phyloP scores from a whole-genome alignment of 2,113 vertebrate species.

The Mesitornis unicolor region DNA sequence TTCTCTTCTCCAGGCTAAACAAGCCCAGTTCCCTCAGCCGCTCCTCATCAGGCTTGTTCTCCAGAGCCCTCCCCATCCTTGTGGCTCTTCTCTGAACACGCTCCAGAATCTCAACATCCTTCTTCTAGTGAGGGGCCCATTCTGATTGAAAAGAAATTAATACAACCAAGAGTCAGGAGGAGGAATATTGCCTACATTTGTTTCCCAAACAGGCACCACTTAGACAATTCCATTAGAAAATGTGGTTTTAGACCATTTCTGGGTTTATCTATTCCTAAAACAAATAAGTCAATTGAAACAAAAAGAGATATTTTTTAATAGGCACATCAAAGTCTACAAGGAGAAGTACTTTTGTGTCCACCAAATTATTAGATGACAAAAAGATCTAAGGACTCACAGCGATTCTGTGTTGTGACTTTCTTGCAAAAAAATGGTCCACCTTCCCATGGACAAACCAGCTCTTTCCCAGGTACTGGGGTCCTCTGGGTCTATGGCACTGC shows the following conservation, averaged over 20 bases:
- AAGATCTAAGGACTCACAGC: not conserved
- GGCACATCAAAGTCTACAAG: not conserved
- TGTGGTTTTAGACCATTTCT: not conserved
- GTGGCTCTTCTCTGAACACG: too few relatives aligned
- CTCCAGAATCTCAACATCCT: too few relatives aligned
- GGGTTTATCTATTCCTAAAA: not conserved
- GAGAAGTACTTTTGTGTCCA: not conserved
- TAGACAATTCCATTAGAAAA: not conserved
- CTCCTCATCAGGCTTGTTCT: too few relatives aligned
- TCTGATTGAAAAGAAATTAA: not conserved
- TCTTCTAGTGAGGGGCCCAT: too few relatives aligned
- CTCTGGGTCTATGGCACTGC: not conserved
- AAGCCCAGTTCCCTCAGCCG: too few relatives aligned
- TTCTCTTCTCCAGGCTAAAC: too few relatives aligned
- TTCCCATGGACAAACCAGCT: not conserved
- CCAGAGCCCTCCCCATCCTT: too few relatives aligned
- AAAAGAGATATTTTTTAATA: not conserved
- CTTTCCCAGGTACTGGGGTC: not conserved
- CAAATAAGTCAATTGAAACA: not conserved
- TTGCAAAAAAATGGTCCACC: not conserved
- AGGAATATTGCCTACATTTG: not conserved
- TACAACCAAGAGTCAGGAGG: not conserved
- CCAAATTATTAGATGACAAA: not conserved
- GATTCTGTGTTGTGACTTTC: not conserved
- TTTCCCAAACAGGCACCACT: not conserved